Evolutionary conservation across 2,113 vertebrate species (phyloP).

Genomic region (Antennarius striatus): DNA sequence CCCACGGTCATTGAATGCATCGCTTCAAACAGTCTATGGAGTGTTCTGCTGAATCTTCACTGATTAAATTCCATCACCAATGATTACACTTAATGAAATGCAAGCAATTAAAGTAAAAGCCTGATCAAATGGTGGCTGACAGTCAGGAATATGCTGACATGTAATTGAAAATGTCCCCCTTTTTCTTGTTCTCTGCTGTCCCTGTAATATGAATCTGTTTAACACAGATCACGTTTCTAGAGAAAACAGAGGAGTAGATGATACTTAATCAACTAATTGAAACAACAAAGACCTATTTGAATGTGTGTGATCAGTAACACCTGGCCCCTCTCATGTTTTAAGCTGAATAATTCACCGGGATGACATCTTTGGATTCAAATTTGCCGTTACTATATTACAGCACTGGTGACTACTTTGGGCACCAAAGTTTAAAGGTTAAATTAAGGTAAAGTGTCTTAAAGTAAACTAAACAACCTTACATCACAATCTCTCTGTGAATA

Average conservation of each 20-base stretch:
- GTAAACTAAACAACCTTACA: constrained; percentile 1
- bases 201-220: constrained; percentile 88
- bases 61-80: constrained; percentile 84
- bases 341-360: constrained; percentile 71
- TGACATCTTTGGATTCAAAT: constrained; percentile 39
- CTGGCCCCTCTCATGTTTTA: constrained; percentile 73
- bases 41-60: constrained; percentile 48
- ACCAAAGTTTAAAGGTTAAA: constrained; percentile 40
- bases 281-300: constrained; percentile 85
- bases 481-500: constrained; percentile 8
- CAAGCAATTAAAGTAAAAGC: constrained; percentile 97
- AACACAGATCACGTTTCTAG: constrained; percentile 85
- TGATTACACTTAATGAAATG: constrained; percentile 88
- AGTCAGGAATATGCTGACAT: constrained; percentile 84
- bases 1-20: constrained; percentile 59
- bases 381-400: constrained; percentile 19
- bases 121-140: constrained; percentile 83
- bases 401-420: constrained; percentile 5
- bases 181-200: constrained; percentile 70
- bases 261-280: constrained; percentile 96
- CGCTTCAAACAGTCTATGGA: constrained; percentile 37
- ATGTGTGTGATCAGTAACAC: constrained; percentile 77
- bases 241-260: constrained; percentile 81
- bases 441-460: constrained; percentile 8
- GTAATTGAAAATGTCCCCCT: constrained; percentile 89